phyloP scores from a whole-genome alignment of 2,113 vertebrate species.

The Meriones unguiculatus region DNA sequence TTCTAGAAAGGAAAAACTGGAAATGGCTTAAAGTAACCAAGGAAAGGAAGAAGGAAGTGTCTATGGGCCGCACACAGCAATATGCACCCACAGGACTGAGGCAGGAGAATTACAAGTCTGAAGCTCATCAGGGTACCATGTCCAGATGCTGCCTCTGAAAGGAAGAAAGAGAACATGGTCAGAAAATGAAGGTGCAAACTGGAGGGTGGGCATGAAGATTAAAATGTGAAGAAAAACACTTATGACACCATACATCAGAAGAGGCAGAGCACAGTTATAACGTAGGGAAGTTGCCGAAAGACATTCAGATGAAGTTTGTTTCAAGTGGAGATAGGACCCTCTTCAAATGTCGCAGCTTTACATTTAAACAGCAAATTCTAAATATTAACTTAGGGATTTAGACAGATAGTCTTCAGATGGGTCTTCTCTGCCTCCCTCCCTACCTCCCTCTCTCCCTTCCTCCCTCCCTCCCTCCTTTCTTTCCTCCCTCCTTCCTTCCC shows the following conservation, averaged over 20 bases:
- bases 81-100: not conserved
- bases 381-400: conserved; percentile 31
- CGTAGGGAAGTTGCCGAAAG: not conserved
- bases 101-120: not conserved
- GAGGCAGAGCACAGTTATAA: not conserved
- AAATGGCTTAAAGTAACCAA: conserved; percentile 6
- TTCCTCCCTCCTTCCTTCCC: too few species aligned
- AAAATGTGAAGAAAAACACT: not conserved
- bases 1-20: conserved; percentile 15
- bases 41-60: not conserved
- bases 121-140: not conserved
- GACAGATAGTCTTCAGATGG: not conserved
- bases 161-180: not conserved
- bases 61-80: not conserved
- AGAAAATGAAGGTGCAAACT: not conserved
- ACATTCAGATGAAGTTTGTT: not conserved
- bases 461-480: fast-evolving
- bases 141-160: not conserved
- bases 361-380: conserved; percentile 45
- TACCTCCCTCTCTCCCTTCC: not conserved
- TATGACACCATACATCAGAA: not conserved
- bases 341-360: not conserved
- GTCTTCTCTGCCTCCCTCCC: not conserved
- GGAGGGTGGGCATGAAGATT: conserved; percentile 14
- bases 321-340: not conserved